A percentile compares a stretch with the other conserved stretches of the same genome.
Evolutionary conservation across 2,797 vertebrate species (phyloP).

Genomic region (Sebastes kiyomatsui): DNA sequence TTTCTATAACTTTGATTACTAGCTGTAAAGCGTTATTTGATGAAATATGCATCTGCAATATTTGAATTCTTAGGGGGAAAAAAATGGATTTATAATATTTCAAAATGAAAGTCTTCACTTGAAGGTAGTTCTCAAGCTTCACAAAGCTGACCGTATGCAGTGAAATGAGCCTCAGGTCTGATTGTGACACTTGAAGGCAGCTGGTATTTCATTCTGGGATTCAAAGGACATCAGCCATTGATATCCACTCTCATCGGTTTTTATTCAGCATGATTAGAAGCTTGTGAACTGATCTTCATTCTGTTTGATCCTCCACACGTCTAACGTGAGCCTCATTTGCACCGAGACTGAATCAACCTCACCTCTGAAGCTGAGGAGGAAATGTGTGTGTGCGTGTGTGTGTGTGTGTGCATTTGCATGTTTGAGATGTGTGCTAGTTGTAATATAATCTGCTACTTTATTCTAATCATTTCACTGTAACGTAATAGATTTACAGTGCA

Average conservation of each 20-base stretch:
- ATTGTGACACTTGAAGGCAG: conserved; percentile 5
- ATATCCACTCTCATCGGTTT: conserved; percentile 15
- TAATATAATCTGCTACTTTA: background rate
- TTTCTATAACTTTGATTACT: background rate
- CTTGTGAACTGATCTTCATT: conserved; percentile 18
- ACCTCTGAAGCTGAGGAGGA: background rate
- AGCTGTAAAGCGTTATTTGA: background rate
- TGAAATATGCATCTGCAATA: background rate
- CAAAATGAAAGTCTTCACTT: background rate
- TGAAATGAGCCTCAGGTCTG: conserved; percentile 3
- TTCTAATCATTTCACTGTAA: background rate
- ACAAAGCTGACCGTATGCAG: background rate
- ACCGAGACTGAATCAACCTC: background rate
- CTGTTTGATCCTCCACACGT: conserved; percentile 46
- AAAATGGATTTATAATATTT: background rate
- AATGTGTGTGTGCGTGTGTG: background rate
- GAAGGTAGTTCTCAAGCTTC: background rate
- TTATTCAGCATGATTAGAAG: conserved; percentile 34
- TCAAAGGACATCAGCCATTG: conserved; percentile 31
- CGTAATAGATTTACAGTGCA: background rate
- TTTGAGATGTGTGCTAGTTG: background rate
- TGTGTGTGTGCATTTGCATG: background rate
- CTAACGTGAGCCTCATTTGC: conserved; percentile 13
- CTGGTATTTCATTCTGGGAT: conserved; percentile 16
- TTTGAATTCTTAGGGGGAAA: background rate